These are phyloP conservation scores for Coranthus polyacanthus DNA, from an alignment of 2,797 vertebrate species.

Conservation along the genomic window DNA sequence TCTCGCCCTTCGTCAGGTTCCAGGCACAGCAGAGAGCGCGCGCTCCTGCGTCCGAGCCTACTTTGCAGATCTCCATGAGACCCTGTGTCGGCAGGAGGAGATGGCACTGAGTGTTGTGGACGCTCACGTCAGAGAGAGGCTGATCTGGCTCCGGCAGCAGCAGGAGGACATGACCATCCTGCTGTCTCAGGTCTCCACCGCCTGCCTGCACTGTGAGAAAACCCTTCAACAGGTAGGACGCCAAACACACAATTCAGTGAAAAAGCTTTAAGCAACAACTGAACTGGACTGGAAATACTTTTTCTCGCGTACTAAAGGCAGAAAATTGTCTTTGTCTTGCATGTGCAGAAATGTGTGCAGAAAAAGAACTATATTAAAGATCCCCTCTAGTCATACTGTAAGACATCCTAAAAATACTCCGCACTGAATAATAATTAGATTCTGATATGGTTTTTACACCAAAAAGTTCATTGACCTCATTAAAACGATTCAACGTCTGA, in stretches of 20 bases:
- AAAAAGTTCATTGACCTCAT: no score
- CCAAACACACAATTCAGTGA: background rate
- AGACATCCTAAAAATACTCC: no score
- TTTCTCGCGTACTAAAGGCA: no score
- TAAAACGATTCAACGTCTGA: no score
- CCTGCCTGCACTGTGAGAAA: conserved; percentile 98
- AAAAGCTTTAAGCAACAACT: no score
- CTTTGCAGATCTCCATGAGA: conserved; percentile 98
- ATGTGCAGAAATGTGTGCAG: no score
- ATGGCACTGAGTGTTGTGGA: conserved; percentile 99
- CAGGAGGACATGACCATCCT: conserved; percentile 99
- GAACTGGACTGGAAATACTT: no score
- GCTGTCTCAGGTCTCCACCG: conserved; percentile 97
- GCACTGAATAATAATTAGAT: no score
- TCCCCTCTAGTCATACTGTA: no score
- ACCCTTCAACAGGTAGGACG: conserved; percentile 93
- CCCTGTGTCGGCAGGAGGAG: conserved; percentile 97
- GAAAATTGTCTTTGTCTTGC: no score
- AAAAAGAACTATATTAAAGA: no score
- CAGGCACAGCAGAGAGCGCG: conserved; percentile 96
- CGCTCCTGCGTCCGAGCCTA: conserved; percentile 97
- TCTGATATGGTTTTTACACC: no score
- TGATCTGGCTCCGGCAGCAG: conserved; percentile 98
- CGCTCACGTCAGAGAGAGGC: conserved; percentile 94
- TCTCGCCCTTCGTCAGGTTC: conserved; percentile 81